Evolutionary conservation across 1,140 invertebrate species (phyloP).

Genomic region (Battus philenor): DNA sequence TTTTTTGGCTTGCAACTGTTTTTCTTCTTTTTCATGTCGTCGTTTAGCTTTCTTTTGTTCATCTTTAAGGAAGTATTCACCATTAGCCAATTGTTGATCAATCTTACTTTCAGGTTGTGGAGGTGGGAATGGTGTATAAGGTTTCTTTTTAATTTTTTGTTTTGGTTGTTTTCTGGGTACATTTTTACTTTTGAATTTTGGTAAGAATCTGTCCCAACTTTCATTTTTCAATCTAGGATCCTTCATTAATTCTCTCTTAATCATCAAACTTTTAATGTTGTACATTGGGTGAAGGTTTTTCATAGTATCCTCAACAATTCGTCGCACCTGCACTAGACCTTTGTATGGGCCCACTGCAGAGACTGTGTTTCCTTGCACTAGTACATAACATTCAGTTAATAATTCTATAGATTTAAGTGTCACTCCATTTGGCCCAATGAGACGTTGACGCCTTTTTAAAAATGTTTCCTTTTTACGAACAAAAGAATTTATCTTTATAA

Average conservation of each 20-base stretch:
- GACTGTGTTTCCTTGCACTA: constrained; percentile 99
- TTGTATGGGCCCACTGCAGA: constrained; percentile 96
- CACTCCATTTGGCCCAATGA: constrained; percentile 98
- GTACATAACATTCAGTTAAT: constrained; percentile 97
- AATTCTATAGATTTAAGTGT: constrained; percentile 98
- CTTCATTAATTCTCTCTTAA: constrained; percentile 95
- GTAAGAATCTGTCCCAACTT: constrained; percentile 98
- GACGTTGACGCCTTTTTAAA: constrained; percentile 94
- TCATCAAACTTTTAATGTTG: constrained; percentile 99
- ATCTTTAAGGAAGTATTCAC: constrained; percentile 97
- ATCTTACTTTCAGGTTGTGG: constrained; percentile 94
- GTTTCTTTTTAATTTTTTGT: constrained; percentile 90
- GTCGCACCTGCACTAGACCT: constrained; percentile 93
- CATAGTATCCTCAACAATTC: constrained; percentile 98
- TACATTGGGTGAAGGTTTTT: constrained; percentile 99
- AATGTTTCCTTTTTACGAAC: constrained; percentile 96
- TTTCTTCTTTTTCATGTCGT: constrained; percentile 85
- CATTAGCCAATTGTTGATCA: constrained; percentile 94
- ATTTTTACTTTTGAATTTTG: constrained; percentile 96
- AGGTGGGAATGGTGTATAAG: constrained; percentile 98
- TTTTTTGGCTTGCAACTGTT: constrained; percentile 82
- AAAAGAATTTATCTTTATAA: constrained; percentile 96
- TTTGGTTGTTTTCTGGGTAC: constrained; percentile 93
- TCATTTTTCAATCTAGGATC: constrained; percentile 95
- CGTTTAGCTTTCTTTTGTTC: constrained; percentile 85